These are phyloP conservation scores for Apus apus DNA, from an alignment of 2,113 vertebrate genomes.

Conservation along the genomic window DNA sequence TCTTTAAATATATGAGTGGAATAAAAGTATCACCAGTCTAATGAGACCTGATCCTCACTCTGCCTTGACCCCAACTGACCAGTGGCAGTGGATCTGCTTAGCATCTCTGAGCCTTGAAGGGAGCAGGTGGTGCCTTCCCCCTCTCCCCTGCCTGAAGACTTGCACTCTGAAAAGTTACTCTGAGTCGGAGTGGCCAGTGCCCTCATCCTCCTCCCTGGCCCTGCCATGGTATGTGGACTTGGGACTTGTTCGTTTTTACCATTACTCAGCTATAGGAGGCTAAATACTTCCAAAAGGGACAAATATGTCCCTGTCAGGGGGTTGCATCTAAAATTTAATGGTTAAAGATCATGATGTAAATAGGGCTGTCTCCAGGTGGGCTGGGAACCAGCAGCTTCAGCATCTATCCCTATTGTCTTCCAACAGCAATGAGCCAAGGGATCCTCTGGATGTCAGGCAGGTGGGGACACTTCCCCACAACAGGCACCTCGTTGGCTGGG, in stretches of 20 bases:
- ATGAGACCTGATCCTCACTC: background rate
- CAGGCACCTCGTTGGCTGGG: accelerated
- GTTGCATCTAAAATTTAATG: background rate
- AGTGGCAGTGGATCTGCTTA: background rate
- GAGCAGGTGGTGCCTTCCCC: background rate
- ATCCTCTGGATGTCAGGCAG: background rate
- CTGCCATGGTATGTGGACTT: too few species aligned
- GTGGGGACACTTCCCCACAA: background rate
- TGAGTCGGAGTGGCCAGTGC: accelerated
- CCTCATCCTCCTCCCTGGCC: background rate
- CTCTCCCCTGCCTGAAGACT: background rate
- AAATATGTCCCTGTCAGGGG: background rate
- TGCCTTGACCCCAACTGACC: background rate
- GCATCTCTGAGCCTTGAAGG: background rate
- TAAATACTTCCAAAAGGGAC: background rate
- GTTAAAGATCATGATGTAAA: background rate
- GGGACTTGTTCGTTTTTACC: background rate
- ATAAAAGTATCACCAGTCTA: background rate
- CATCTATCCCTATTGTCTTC: background rate
- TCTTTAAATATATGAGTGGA: background rate
- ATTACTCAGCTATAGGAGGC: background rate
- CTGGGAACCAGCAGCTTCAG: background rate
- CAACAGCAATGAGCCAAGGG: background rate
- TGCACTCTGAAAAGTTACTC: background rate
- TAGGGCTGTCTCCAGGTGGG: background rate